Evolutionary conservation across 1,140 invertebrate species (phyloP).

Genomic region (Popillia japonica): DNA sequence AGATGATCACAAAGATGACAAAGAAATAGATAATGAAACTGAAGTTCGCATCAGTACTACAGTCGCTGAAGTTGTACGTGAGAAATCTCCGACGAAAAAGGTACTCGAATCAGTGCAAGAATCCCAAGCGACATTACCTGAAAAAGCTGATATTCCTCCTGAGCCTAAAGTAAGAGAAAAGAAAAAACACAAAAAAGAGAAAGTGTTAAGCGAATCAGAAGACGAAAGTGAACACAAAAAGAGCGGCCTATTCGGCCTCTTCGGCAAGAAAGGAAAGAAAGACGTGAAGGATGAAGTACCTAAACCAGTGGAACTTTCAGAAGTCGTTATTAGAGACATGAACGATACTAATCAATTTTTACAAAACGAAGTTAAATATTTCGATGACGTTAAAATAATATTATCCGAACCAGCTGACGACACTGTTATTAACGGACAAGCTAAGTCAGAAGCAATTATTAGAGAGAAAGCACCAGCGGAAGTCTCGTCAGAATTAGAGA

Average conservation of each 20-base stretch:
- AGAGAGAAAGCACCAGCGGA: neutral
- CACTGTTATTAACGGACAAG: neutral
- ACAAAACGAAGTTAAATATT: constrained; percentile 35
- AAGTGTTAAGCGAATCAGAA: constrained; percentile 32
- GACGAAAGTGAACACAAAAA: constrained; percentile 37
- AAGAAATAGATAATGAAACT: constrained; percentile 37
- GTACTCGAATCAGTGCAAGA: neutral
- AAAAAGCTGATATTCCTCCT: constrained; percentile 24
- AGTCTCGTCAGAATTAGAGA: neutral
- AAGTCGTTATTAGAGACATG: constrained; percentile 37
- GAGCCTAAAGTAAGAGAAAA: constrained; percentile 25
- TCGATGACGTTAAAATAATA: constrained; percentile 36
- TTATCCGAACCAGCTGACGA: neutral
- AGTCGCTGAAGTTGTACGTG: neutral
- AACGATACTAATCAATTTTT: constrained; percentile 39
- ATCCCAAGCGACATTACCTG: neutral
- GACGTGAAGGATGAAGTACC: constrained; percentile 34
- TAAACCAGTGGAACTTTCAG: constrained; percentile 37
- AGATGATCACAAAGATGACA: constrained; percentile 43
- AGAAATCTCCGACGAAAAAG: constrained; percentile 17
- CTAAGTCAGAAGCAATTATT: neutral
- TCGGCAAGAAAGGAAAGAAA: constrained; percentile 38
- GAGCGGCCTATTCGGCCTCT: constrained; percentile 34
- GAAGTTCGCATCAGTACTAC: neutral
- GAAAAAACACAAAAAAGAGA: constrained; percentile 13